Conservation (phyloP, 2,888 invertebrate genomes). For the Torymus auratus region DNA sequence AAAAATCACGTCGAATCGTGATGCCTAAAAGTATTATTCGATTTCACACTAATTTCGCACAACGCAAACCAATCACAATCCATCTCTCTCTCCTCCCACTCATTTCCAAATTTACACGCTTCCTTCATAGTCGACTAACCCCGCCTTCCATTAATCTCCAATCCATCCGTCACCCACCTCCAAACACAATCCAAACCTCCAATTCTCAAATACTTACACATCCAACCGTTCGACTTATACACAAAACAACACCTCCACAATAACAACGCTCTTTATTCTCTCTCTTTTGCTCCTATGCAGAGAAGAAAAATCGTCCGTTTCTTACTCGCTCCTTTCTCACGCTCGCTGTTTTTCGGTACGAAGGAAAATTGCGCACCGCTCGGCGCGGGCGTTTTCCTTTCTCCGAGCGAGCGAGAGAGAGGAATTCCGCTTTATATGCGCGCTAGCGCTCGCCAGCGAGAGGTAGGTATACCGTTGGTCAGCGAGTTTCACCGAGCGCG, state of each 20-base stretch:
- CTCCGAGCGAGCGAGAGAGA: not conserved
- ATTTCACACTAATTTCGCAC: too few species aligned
- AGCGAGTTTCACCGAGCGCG: not conserved
- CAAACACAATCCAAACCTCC: too few species aligned
- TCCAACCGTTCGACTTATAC: too few species aligned
- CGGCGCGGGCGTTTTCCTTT: conserved; percentile 35
- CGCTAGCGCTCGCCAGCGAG: conserved; percentile 6
- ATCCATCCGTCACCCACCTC: too few species aligned
- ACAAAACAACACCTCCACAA: not conserved
- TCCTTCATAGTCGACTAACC: too few species aligned
- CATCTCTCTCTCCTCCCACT: too few species aligned
- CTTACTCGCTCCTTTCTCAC: conserved; percentile 37
- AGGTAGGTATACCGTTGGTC: conserved; percentile 31
- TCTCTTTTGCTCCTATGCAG: not conserved
- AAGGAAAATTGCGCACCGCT: conserved; percentile 17
- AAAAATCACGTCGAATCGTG: too few species aligned
- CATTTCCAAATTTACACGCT: too few species aligned
- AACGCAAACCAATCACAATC: too few species aligned
- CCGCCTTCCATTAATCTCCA: too few species aligned
- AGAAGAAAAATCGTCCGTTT: conserved; percentile 17
- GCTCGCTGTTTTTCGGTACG: conserved; percentile 17
- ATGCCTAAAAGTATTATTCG: too few species aligned
- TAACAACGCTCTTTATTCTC: conserved; percentile 4
- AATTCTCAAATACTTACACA: too few species aligned
- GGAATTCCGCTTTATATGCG: conserved; percentile 45